phyloP scores from a whole-genome alignment of 1,140 invertebrate genomes.

The Lineus longissimus region DNA sequence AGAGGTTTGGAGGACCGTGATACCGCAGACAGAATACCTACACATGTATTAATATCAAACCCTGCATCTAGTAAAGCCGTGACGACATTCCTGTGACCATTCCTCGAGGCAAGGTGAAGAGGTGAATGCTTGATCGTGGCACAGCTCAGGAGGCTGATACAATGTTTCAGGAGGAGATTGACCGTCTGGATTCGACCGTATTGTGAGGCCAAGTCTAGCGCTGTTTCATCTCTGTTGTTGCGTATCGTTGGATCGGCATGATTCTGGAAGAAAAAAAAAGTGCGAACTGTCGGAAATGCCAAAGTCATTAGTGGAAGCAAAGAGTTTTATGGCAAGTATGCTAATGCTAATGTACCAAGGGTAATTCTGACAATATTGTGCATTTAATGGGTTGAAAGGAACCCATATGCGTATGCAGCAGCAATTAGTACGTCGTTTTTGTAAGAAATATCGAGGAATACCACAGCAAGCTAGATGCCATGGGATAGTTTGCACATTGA shows the following conservation, averaged over 20 bases:
- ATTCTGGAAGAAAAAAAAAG: conserved; percentile 57
- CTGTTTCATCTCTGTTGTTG: conserved; percentile 84
- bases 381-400: too few species aligned
- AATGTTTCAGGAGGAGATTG: conserved; percentile 67
- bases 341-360: neutral
- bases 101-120: conserved; percentile 86
- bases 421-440: too few species aligned
- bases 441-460: too few species aligned
- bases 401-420: too few species aligned
- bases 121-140: conserved; percentile 77
- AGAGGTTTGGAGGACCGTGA: neutral
- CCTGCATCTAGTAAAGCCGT: conserved; percentile 76
- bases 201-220: conserved; percentile 89
- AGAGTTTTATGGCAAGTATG: neutral
- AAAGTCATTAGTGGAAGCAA: neutral
- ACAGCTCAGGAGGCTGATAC: conserved; percentile 32
- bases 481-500: too few species aligned
- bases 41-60: conserved; percentile 74
- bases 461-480: too few species aligned
- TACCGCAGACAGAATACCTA: conserved; percentile 17
- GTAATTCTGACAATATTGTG: too few species aligned
- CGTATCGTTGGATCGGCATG: conserved; percentile 85
- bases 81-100: conserved; percentile 86
- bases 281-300: neutral
- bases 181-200: conserved; percentile 77